Evolutionary conservation across 1,140 invertebrate genomes (phyloP), one percentile per base, ranked within the genome.

Genomic region (Bombus sylvicola): DNA sequence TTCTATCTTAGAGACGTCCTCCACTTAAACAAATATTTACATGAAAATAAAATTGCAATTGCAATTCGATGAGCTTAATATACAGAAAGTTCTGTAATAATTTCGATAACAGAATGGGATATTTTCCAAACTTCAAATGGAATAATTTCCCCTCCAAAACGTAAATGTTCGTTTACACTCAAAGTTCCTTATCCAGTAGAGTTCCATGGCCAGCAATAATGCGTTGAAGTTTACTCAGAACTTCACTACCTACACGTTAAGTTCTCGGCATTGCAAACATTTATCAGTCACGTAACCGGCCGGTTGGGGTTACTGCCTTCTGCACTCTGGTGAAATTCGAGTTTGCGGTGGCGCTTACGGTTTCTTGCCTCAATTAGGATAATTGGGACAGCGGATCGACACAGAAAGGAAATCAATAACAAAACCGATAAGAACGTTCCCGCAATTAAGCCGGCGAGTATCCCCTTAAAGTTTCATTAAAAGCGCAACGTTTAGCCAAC

Each of bases 311-410:
- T 78, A 53, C 62, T 68, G 53, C 39, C 71, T 83, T 59, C 43
- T 34, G 47, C n/a, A 76, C 57, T 59, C 71, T 22, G 34, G 64
- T 18, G 81, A 89, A 75, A 68, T 41, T 10, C 39, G 75, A 76
- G 39, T 86, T 77, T 62, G 53, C 74, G 59, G 43, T 71, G 41
- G 62, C 59, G 81, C 77, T 43, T n/a, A 81, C 66, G 69, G 83
- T 74, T 53, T 31, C 37, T 69, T 37, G 28, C 13, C 28, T 22
- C 34, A 79, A 85, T 85, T 72, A 43, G 53, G 53, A 85, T 85
- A 80, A 85, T 80, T 59, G 75, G 85, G 76, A 83, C 74, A 62
- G 68, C 47, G 73, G 53, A 82, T 76, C 43, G 78, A 73, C n/a
- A 34, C 28, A 34, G 37, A 22, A n/a, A 18, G 43, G 15, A 43